phyloP scores from a whole-genome alignment of 1,140 invertebrate species.

The Drosophila lowei region DNA sequence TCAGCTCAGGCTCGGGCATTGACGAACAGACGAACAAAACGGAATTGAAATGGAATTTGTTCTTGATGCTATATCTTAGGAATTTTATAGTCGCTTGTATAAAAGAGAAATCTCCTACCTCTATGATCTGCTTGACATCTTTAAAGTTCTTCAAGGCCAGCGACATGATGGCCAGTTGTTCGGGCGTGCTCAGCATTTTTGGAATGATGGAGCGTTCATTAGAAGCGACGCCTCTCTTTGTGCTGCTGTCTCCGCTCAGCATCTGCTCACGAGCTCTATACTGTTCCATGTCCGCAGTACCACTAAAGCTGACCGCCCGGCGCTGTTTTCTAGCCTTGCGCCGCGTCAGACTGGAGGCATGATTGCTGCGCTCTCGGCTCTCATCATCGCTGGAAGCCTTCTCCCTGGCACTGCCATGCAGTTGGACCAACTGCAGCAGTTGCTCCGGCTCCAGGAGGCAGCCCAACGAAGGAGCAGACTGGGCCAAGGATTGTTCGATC shows the following conservation, averaged over 20 bases:
- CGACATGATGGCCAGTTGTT: conserved; percentile 76
- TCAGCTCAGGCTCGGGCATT: no score
- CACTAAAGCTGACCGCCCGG: conserved; percentile 68
- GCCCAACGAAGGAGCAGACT: conserved; percentile 12
- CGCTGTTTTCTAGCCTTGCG: conserved; percentile 65
- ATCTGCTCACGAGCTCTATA: conserved; percentile 31
- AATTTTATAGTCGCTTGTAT: no score
- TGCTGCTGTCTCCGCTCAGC: conserved; percentile 5
- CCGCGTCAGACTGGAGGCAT: conserved; percentile 57
- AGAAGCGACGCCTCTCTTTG: neutral
- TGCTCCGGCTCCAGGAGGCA: conserved; percentile 64
- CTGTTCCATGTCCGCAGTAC: conserved; percentile 44
- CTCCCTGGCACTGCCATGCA: conserved; percentile 57
- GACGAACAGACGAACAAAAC: no score
- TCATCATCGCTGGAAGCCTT: conserved; percentile 79
- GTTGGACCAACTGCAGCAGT: conserved; percentile 63
- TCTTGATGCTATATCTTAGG: no score
- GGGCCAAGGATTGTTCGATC: conserved; percentile 57
- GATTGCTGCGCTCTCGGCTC: conserved; percentile 63
- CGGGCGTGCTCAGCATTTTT: conserved; percentile 72
- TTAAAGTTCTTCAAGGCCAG: conserved; percentile 71
- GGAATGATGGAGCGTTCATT: conserved; percentile 69
- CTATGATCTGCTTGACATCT: conserved; percentile 80
- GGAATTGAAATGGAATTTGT: no score
- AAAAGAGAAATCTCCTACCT: conserved; percentile 40